These are phyloP conservation scores for Apantesis nais DNA, from an alignment of 2,888 invertebrate genomes.

Conservation along the genomic window DNA sequence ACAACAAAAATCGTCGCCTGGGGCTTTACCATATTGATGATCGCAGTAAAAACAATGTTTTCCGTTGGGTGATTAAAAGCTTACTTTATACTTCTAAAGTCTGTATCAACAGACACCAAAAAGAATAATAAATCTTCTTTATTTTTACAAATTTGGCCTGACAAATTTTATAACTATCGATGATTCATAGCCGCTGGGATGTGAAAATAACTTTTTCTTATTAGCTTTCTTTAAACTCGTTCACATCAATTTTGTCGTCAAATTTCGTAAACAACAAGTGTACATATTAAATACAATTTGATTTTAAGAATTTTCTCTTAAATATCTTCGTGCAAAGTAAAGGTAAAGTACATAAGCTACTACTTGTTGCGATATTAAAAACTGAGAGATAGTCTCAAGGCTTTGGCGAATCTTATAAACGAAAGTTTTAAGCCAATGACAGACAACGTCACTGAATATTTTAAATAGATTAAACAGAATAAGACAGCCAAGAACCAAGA, in stretches of 20 bases:
- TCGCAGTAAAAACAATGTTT: neutral
- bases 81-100: neutral
- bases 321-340: neutral
- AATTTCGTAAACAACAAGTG: too few species aligned
- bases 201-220: too few species aligned
- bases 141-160: neutral
- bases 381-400: neutral
- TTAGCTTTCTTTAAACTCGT: too few species aligned
- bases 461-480: neutral
- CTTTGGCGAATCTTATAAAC: neutral
- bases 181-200: neutral
- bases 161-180: neutral
- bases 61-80: neutral
- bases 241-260: too few species aligned
- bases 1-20: neutral
- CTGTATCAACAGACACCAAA: neutral
- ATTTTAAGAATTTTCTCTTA: neutral
- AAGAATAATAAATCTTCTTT: neutral
- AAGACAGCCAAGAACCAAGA: neutral
- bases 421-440: neutral
- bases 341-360: neutral
- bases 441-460: neutral
- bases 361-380: too few species aligned
- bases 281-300: neutral
- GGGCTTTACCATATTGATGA: neutral